Percentiles rank a stretch among this genome's conserved stretches.
Evolutionary conservation across 1,140 invertebrate species (phyloP).

Genomic region (Drosophila nasuta): DNA sequence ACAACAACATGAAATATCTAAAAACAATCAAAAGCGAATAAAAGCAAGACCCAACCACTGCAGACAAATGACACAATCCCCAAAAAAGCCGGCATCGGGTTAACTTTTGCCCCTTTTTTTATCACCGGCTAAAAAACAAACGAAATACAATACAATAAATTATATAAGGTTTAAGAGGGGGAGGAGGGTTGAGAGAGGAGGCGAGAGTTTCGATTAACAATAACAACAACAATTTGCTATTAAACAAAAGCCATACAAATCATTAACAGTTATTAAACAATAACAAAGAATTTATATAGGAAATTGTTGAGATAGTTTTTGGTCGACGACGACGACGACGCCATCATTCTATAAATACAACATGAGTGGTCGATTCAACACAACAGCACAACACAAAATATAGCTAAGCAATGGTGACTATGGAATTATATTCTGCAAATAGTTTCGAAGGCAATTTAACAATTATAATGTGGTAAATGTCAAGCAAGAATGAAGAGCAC

Average conservation of each 20-base stretch:
- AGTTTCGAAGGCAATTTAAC: background rate
- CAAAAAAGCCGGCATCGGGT: conserved; percentile 24
- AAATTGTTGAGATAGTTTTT: conserved; percentile 55
- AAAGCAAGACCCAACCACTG: conserved; percentile 40
- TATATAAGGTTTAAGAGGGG: background rate
- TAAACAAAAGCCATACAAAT: conserved; percentile 60
- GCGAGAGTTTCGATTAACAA: background rate
- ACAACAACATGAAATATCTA: conserved; percentile 32
- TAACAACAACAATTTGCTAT: conserved; percentile 36
- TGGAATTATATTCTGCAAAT: conserved; percentile 17
- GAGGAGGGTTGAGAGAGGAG: background rate
- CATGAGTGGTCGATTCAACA: conserved; percentile 12
- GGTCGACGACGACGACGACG: conserved; percentile 47
- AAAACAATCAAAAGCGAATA: conserved; percentile 59
- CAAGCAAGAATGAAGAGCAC: too few species aligned
- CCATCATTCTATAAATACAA: conserved; percentile 67
- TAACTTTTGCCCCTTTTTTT: conserved; percentile 44
- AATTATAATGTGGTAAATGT: background rate
- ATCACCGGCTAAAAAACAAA: conserved; percentile 22
- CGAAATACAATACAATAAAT: conserved; percentile 23
- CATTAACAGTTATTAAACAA: conserved; percentile 78
- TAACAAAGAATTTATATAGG: conserved; percentile 53
- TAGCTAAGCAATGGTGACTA: conserved; percentile 5
- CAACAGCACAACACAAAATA: too few species aligned
- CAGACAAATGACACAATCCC: conserved; percentile 68